Base-by-base conservation (phyloP, 2,797 vertebrate species). In the Manis crassicaudata region DNA sequence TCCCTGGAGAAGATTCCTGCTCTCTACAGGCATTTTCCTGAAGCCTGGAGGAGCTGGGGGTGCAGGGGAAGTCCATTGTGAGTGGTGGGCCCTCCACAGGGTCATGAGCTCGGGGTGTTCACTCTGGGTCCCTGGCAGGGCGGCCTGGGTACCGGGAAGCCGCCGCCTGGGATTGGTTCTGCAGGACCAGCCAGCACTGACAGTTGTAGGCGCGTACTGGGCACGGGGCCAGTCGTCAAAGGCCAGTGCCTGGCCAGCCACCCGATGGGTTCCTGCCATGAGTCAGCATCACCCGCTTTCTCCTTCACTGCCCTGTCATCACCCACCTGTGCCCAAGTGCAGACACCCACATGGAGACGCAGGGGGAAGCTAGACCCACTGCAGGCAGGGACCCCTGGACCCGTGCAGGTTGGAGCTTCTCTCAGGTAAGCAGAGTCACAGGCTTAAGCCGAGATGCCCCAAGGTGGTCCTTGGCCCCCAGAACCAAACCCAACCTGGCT, bases 311-410 rank as follows among this genome's bases (percentile, higher is more conserved):
- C n/a, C 50, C 46, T 4, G 8, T 20, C 4, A 17, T 16, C 9
- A 1, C 23, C 5, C 27, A 14, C 16, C 16, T 17, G 3, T 14
- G n/a, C 18, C n/a, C 1, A 0, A 2, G 21, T 32, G 37, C 7
- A 4, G n/a, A 52, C 0, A 0, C 18, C 20, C 43, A 9, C 27
- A 67, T 52, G 9, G 50, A n/a, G 3, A 9, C 54, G 2, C 25
- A 6, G 54, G 12, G 77, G n/a, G 29, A 9, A 62, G 29, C 25
- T 46, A 25, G 4, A 7, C 25, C 43, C 35, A 3, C n/a, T 3
- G 21, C 6, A 13, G 40, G 20, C 20, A 60, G 37, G 12, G 11
- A 14, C 8, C 5, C 7, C 21, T 2, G 10, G 17, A 9, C 27
- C 79, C 43, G 3, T 5, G 68, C 68, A 27, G 25, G 32, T 11